phyloP scores from a whole-genome alignment of 2,797 vertebrate genomes.

The Amblyraja radiata region DNA sequence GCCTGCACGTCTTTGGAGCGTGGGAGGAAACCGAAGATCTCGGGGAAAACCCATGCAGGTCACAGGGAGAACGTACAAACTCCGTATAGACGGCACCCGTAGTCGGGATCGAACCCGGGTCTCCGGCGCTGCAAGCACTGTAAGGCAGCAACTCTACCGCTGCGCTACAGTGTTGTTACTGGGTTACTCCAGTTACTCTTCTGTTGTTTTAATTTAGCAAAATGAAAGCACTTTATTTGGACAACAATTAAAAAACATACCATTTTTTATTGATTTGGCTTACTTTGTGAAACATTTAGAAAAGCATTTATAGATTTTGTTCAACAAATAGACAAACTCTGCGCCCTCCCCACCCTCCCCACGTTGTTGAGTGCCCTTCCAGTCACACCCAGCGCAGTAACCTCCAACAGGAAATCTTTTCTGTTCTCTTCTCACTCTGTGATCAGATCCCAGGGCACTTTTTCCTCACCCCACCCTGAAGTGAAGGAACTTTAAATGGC shows the following conservation, averaged over 20 bases:
- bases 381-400: neutral
- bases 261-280: slow-evolving; percentile 31
- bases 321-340: neutral
- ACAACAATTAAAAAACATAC: slow-evolving; percentile 13
- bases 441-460: neutral
- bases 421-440: neutral
- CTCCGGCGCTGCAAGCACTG: too few relatives aligned
- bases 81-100: too few relatives aligned
- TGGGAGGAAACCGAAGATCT: too few relatives aligned
- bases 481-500: neutral
- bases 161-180: too few relatives aligned
- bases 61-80: too few relatives aligned
- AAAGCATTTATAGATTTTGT: neutral
- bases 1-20: too few relatives aligned
- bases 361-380: neutral
- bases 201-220: too few relatives aligned
- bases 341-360: neutral
- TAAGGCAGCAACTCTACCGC: too few relatives aligned
- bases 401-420: neutral
- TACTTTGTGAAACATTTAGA: slow-evolving; percentile 18
- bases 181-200: too few relatives aligned
- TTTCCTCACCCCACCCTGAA: neutral
- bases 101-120: too few relatives aligned
- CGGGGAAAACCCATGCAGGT: too few relatives aligned
- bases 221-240: neutral